These are phyloP conservation scores for Eupelmus urozonus DNA, from an alignment of 2,888 invertebrate species.

Conservation along the genomic window DNA sequence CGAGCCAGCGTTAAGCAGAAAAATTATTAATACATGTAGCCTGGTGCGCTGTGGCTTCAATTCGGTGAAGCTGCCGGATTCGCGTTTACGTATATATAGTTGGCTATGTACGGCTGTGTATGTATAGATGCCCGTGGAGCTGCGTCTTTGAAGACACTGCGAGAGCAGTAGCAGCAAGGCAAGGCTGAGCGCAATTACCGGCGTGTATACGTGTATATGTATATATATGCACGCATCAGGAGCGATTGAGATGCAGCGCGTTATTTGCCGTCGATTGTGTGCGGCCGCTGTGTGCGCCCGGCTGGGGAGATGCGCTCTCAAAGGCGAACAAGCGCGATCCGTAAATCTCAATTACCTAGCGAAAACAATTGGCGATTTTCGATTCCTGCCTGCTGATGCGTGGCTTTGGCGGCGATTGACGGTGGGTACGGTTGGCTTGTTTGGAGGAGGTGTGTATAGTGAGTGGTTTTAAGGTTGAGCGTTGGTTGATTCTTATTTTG, in stretches of 20 bases:
- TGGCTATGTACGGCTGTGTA: background rate
- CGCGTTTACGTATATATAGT: background rate
- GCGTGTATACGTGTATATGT: background rate
- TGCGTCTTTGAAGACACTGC: constrained; percentile 11
- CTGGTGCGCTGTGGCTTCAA: no score
- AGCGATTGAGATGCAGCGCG: constrained; percentile 30
- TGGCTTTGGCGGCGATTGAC: no score
- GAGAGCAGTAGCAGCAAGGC: background rate
- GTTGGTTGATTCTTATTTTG: no score
- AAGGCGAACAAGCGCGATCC: background rate
- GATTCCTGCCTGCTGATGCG: no score
- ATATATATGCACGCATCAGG: background rate
- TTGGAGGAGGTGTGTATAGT: no score
- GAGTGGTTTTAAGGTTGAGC: no score
- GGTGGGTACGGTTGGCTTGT: no score
- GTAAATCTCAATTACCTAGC: constrained; percentile 47
- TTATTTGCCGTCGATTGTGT: constrained; percentile 15
- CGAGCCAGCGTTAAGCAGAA: no score
- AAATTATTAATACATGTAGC: no score
- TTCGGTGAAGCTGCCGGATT: no score
- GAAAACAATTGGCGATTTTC: constrained; percentile 47
- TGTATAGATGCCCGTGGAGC: background rate
- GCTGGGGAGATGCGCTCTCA: background rate
- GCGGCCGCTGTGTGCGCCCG: background rate
- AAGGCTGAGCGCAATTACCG: constrained; percentile 26